phyloP scores from a whole-genome alignment of 2,113 vertebrate genomes.

The Megaleporinus macrocephalus region DNA sequence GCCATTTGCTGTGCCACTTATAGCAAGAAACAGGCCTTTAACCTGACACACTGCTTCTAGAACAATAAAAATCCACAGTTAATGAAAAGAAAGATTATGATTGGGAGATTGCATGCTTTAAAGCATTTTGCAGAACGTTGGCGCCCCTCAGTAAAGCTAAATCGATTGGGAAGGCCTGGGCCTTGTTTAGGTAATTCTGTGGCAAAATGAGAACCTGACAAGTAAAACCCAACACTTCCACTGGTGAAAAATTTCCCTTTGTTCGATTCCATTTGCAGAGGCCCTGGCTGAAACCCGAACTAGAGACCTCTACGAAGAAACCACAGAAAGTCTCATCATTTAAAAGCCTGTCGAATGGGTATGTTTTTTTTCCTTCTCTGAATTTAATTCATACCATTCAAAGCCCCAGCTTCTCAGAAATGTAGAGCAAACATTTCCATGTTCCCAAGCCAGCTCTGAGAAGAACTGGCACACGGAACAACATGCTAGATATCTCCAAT shows the following conservation, averaged over 20 bases:
- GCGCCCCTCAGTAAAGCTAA: neutral
- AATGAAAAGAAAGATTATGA: too few relatives aligned
- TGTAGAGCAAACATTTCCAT: slow-evolving; percentile 57
- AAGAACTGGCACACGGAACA: slow-evolving; percentile 32
- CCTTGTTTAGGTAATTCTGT: slow-evolving; percentile 12
- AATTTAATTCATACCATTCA: slow-evolving; percentile 55
- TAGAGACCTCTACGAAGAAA: slow-evolving; percentile 15
- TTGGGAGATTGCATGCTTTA: slow-evolving; percentile 4
- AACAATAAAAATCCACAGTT: too few relatives aligned
- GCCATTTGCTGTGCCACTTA: too few relatives aligned
- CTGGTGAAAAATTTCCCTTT: slow-evolving; percentile 10
- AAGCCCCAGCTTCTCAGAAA: slow-evolving; percentile 36
- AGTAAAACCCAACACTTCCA: slow-evolving; percentile 1
- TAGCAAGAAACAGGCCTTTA: too few relatives aligned
- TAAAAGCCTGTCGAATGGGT: slow-evolving; percentile 30
- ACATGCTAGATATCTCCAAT: slow-evolving; percentile 38
- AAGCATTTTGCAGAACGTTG: neutral
- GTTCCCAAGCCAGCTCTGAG: slow-evolving; percentile 48
- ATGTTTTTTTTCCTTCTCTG: slow-evolving; percentile 2
- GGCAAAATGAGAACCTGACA: neutral
- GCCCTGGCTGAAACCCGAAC: slow-evolving; percentile 10
- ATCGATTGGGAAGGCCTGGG: neutral
- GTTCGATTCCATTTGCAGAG: neutral
- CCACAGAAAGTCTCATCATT: slow-evolving; percentile 46
- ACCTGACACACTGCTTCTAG: too few relatives aligned